Evolutionary conservation across 2,113 vertebrate genomes (phyloP).

Genomic region (Connochaetes taurinus): DNA sequence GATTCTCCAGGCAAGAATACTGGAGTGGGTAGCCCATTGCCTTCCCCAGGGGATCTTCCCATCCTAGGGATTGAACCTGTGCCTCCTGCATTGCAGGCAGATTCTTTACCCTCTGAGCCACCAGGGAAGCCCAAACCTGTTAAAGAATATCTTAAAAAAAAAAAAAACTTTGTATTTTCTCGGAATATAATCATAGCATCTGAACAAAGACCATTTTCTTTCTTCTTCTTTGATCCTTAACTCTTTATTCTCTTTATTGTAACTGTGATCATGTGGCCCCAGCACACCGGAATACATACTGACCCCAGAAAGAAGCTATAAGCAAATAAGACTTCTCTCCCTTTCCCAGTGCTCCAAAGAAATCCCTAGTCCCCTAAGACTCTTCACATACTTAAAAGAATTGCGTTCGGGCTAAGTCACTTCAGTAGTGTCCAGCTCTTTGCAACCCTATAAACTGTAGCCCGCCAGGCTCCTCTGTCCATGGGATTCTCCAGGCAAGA

Average conservation of each 20-base stretch:
- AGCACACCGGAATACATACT: neutral
- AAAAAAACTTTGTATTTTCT: neutral
- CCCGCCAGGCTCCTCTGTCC: neutral
- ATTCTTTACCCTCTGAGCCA: neutral
- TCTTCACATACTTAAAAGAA: neutral
- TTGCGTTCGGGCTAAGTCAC: neutral
- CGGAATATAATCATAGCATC: neutral
- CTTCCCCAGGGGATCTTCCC: neutral
- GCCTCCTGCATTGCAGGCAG: neutral
- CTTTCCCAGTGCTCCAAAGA: neutral
- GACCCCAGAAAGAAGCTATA: neutral
- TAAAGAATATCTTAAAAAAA: neutral
- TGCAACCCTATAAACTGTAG: neutral
- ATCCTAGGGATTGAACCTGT: neutral
- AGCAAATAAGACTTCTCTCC: neutral
- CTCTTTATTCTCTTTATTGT: neutral
- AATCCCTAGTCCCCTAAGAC: too few species aligned
- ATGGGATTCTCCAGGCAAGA: neutral
- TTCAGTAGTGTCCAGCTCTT: neutral
- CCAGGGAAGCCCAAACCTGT: neutral
- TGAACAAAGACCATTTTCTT: neutral
- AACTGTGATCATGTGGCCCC: neutral
- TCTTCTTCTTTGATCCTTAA: neutral
- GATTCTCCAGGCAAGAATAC: neutral
- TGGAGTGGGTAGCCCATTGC: neutral